Conservation (phyloP, 2,113 vertebrate species). For the Bucco capensis region DNA sequence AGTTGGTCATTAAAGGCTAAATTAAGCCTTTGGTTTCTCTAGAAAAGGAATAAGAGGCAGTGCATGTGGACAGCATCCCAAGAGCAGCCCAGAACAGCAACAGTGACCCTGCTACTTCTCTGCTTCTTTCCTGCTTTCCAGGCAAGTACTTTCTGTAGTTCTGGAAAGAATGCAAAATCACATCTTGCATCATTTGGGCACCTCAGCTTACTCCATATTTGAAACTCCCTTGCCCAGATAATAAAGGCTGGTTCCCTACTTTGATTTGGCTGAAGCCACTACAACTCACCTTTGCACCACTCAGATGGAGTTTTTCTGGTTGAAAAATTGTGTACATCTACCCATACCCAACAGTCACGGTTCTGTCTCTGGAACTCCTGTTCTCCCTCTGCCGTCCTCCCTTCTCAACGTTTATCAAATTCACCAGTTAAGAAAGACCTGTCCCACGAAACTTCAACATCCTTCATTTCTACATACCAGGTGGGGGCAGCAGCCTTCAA, state of each 20-base stretch:
- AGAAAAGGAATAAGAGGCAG: not conserved
- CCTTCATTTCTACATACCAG: not conserved
- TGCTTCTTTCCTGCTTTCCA: not conserved
- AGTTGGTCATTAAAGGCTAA: not conserved
- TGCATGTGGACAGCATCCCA: not conserved
- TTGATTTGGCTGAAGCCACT: not conserved
- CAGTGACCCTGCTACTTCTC: not conserved
- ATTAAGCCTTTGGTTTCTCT: not conserved
- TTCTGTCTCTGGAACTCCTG: not conserved
- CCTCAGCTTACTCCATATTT: accelerated
- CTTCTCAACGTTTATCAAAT: not conserved
- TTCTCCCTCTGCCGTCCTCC: not conserved
- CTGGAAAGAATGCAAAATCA: not conserved
- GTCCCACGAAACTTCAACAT: accelerated
- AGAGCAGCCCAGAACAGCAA: not conserved
- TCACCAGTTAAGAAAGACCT: not conserved
- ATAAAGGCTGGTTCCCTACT: not conserved
- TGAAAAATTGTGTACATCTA: not conserved
- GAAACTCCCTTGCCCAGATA: not conserved
- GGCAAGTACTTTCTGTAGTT: not conserved
- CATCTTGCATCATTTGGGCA: not conserved
- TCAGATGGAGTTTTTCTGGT: not conserved
- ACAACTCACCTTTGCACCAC: not conserved
- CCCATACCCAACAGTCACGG: not conserved
- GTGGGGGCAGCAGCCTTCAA: constrained; percentile 17